Percentiles rank a stretch among this genome's conserved stretches.
These are phyloP conservation scores for Trichogramma evanescens DNA, from an alignment of 2,888 invertebrate genomes.

Conservation along the genomic window DNA sequence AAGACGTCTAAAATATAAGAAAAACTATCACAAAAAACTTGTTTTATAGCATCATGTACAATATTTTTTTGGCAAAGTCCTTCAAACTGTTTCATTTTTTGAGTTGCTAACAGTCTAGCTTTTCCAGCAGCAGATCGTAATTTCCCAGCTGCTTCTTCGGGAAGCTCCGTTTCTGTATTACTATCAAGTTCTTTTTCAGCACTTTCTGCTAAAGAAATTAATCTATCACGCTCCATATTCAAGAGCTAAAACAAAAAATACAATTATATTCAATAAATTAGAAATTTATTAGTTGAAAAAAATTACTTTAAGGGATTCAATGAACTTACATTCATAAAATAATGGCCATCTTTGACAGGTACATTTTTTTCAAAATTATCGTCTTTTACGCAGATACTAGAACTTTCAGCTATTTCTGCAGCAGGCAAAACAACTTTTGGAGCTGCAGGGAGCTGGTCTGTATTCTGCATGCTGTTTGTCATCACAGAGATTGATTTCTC, in stretches of 20 bases:
- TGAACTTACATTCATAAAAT: slow-evolving; percentile 58
- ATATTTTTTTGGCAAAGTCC: slow-evolving; percentile 65
- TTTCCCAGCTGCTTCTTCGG: slow-evolving; percentile 76
- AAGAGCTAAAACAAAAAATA: slow-evolving; percentile 49
- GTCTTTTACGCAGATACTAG: slow-evolving; percentile 31
- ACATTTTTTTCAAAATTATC: slow-evolving; percentile 31
- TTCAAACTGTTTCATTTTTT: slow-evolving; percentile 94
- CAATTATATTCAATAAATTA: not conserved
- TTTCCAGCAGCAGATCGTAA: slow-evolving; percentile 86
- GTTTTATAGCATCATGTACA: slow-evolving; percentile 44
- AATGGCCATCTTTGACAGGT: slow-evolving; percentile 65
- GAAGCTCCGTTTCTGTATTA: slow-evolving; percentile 47
- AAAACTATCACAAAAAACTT: not conserved
- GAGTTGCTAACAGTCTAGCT: slow-evolving; percentile 77
- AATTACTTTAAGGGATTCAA: not conserved
- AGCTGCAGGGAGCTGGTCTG: slow-evolving; percentile 47
- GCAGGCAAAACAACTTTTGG: slow-evolving; percentile 48
- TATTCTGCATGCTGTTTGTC: slow-evolving; percentile 36
- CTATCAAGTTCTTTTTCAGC: slow-evolving; percentile 63
- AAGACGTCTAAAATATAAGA: not conserved
- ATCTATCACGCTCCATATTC: slow-evolving; percentile 64
- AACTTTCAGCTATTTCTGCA: slow-evolving; percentile 35
- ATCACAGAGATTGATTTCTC: slow-evolving; percentile 8
- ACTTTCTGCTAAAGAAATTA: slow-evolving; percentile 64
- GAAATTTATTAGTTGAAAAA: not conserved